A percentile compares a stretch with the other conserved stretches of the same genome.
Conservation (phyloP, 2,888 invertebrate genomes). For the Omphaloscelis lunosa region DNA sequence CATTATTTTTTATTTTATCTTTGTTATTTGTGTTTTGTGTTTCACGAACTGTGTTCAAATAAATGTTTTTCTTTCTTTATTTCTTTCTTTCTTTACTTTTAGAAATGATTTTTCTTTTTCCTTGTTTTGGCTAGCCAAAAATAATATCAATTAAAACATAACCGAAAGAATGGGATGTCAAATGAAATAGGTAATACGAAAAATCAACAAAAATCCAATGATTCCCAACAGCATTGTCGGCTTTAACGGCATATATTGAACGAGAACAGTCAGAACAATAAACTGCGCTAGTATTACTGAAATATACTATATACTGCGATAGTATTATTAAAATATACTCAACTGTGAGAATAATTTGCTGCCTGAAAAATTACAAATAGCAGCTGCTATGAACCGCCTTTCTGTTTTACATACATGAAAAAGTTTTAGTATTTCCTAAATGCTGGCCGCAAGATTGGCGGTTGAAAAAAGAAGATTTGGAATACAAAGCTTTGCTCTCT, state of each 20-base stretch:
- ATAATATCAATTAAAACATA: background rate
- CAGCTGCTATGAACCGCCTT: no score
- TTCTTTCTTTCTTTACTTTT: no score
- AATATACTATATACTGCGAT: background rate
- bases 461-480: background rate
- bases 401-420: no score
- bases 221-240: background rate
- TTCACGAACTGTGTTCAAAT: no score
- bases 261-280: background rate
- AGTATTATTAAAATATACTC: background rate
- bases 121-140: background rate
- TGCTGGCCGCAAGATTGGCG: conserved; percentile 15
- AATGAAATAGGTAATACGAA: no score
- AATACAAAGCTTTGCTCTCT: background rate
- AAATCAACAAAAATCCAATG: background rate
- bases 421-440: no score
- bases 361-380: conserved; percentile 4
- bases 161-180: background rate
- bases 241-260: background rate
- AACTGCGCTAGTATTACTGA: background rate
- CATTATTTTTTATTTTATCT: no score
- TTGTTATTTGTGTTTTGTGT: no score
- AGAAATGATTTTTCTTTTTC: background rate
- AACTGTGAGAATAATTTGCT: background rate
- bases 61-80: no score